A percentile compares a stretch with the other conserved stretches of the same genome.
phyloP scores from a whole-genome alignment of 2,797 vertebrate genomes.

The Myotis findleyi region DNA sequence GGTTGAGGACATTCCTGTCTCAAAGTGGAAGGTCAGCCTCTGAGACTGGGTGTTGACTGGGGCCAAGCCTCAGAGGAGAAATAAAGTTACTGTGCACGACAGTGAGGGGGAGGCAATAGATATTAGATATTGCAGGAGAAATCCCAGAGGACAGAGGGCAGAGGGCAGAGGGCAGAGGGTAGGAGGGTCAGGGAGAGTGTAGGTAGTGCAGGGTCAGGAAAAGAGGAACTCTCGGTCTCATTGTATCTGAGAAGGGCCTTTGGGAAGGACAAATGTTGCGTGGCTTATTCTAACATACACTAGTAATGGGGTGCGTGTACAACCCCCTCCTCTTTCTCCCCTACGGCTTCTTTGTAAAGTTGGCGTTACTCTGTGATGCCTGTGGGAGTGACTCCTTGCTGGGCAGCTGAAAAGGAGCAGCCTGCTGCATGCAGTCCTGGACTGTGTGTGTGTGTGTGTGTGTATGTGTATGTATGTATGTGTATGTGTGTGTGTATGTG shows the following conservation, averaged over 20 bases:
- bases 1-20: neutral
- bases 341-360: neutral
- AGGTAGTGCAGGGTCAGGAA: neutral
- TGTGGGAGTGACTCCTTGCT: neutral
- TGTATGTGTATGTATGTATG: neutral
- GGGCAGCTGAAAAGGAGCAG: neutral
- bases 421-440: neutral
- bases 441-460: neutral
- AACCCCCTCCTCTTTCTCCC: neutral
- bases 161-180: neutral
- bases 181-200: neutral
- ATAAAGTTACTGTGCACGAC: neutral
- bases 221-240: neutral
- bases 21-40: neutral
- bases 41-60: neutral
- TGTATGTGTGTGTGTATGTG: neutral
- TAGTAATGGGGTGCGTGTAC: neutral
- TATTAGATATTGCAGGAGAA: neutral
- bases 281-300: neutral
- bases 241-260: neutral
- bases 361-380: neutral
- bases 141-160: neutral
- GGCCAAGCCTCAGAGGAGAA: neutral
- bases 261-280: neutral
- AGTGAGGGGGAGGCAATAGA: rapidly evolving